Evolutionary conservation across 2,797 vertebrate genomes (phyloP).

Genomic region (Rhinella marina): DNA sequence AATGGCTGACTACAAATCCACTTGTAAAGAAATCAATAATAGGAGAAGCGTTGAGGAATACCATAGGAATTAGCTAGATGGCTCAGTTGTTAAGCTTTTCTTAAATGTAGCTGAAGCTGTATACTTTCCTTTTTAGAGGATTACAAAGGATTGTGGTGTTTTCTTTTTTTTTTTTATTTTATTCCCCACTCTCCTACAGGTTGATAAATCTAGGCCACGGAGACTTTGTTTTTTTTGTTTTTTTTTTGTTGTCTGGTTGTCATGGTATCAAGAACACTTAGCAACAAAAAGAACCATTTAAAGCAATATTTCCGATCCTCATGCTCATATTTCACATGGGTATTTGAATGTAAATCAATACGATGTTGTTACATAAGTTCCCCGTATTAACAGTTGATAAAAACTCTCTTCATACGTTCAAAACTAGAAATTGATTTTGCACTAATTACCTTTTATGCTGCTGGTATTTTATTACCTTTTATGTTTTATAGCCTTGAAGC

Average conservation of each 20-base stretch:
- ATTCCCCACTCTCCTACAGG: not conserved
- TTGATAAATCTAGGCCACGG: conserved; percentile 15
- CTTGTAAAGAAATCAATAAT: conserved; percentile 38
- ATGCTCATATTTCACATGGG: conserved; percentile 46
- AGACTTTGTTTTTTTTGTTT: conserved; percentile 39
- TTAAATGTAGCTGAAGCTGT: not conserved
- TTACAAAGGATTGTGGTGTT: conserved; percentile 13
- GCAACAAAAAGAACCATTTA: conserved; percentile 13
- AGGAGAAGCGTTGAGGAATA: not conserved
- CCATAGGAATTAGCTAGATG: conserved; percentile 13
- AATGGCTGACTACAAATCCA: conserved; percentile 12
- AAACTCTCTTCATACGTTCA: conserved; percentile 52
- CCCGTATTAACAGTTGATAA: conserved; percentile 56
- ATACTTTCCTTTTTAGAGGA: conserved; percentile 28
- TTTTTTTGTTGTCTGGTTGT: conserved; percentile 44
- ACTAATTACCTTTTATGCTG: conserved; percentile 62
- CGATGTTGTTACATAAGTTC: conserved; percentile 42
- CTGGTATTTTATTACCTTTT: conserved; percentile 60
- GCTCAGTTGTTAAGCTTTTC: conserved; percentile 16
- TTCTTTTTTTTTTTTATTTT: not conserved
- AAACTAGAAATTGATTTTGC: conserved; percentile 59
- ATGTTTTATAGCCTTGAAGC: conserved; percentile 59
- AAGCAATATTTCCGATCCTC: conserved; percentile 27
- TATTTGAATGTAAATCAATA: conserved; percentile 57
- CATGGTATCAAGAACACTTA: conserved; percentile 36